Conservation (phyloP, 2,888 invertebrate species). For the Monochamus alternatus region DNA sequence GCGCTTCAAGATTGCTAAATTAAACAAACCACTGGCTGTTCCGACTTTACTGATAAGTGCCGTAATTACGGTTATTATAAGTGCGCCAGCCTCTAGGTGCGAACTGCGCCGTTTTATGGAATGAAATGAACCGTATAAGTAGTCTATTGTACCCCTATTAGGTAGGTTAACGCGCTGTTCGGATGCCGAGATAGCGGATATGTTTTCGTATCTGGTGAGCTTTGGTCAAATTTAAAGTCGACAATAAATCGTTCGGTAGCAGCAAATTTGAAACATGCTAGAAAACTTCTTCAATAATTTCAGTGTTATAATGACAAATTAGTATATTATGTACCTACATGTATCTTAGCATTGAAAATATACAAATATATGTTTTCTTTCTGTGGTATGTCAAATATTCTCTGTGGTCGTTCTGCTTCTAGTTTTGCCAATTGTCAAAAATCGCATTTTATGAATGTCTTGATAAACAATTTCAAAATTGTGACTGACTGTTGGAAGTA, state of each 20-base stretch:
- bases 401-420: too few relatives aligned
- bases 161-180: neutral
- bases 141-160: slow-evolving; percentile 3
- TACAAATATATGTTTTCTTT: too few relatives aligned
- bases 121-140: slow-evolving; percentile 28
- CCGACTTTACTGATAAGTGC: slow-evolving; percentile 64
- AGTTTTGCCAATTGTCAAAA: too few relatives aligned
- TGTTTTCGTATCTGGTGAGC: neutral
- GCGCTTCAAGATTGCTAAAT: slow-evolving; percentile 65
- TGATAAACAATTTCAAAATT: too few relatives aligned
- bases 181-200: neutral
- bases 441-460: too few relatives aligned
- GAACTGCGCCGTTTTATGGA: slow-evolving; percentile 19
- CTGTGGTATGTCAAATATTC: too few relatives aligned
- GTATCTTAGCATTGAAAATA: too few relatives aligned
- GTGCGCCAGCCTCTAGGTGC: slow-evolving; percentile 30
- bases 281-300: too few relatives aligned
- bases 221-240: neutral
- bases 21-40: slow-evolving; percentile 65
- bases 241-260: neutral
- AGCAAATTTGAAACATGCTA: too few relatives aligned
- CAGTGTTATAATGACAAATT: too few relatives aligned
- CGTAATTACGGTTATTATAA: slow-evolving; percentile 58
- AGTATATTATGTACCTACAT: too few relatives aligned
- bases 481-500: too few relatives aligned